Percentiles rank a stretch among this genome's conserved stretches.
phyloP scores from a whole-genome alignment of 1,140 invertebrate genomes.

The Hyphantria cunea region DNA sequence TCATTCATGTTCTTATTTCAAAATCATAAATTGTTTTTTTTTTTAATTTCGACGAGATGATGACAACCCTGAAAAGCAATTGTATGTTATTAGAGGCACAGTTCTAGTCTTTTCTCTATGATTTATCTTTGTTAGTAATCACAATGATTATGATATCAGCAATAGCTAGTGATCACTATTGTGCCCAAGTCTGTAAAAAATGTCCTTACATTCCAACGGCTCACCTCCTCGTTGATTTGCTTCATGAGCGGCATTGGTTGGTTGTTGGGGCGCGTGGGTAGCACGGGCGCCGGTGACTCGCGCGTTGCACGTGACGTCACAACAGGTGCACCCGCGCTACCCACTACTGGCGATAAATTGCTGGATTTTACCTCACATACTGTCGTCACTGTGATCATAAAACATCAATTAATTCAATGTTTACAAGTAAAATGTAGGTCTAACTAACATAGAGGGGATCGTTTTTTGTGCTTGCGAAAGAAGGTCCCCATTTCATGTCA shows the following conservation, averaged over 20 bases:
- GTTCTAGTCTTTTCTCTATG: not conserved
- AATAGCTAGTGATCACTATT: conserved; percentile 1
- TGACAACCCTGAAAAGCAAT: conserved; percentile 3
- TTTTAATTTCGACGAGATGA: too few relatives aligned
- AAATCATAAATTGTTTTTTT: too few relatives aligned
- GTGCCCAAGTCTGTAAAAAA: conserved; percentile 1
- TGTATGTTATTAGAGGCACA: conserved; percentile 1
- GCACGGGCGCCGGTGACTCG: conserved; percentile 35
- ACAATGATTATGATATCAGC: conserved; percentile 1
- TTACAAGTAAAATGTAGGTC: too few relatives aligned
- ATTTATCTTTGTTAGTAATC: not conserved
- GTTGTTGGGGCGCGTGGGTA: conserved; percentile 51
- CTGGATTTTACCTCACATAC: conserved; percentile 69
- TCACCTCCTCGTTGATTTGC: conserved; percentile 73
- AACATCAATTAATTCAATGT: too few relatives aligned
- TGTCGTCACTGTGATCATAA: conserved; percentile 50
- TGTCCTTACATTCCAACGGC: conserved; percentile 6
- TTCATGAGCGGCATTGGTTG: conserved; percentile 66
- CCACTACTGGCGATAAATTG: conserved; percentile 46
- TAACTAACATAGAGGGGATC: too few relatives aligned
- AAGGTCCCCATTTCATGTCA: too few relatives aligned
- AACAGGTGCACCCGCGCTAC: conserved; percentile 3
- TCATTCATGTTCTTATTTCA: too few relatives aligned
- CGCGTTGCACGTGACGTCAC: conserved; percentile 13
- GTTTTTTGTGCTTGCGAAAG: too few relatives aligned